Conservation (phyloP, 2,113 vertebrate genomes). For the Lepus europaeus region DNA sequence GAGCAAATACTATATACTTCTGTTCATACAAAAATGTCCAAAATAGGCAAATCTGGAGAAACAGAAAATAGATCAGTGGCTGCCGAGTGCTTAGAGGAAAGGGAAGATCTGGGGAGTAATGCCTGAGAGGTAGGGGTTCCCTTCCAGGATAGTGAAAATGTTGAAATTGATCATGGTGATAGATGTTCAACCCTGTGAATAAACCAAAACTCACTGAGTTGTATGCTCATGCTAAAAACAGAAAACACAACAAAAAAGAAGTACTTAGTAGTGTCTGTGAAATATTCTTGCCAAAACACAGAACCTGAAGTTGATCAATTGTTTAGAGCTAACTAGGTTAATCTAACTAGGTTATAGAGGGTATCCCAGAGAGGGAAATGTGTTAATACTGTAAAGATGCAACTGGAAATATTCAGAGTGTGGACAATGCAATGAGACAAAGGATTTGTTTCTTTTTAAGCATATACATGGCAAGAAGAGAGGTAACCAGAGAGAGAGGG, state of each 20-base stretch:
- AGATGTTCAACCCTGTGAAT: background rate
- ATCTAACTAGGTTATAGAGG: background rate
- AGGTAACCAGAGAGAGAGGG: too few relatives aligned
- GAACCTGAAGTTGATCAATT: background rate
- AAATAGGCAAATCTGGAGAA: background rate
- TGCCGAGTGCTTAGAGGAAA: background rate
- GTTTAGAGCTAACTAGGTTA: background rate
- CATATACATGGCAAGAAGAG: background rate
- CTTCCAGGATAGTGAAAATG: background rate
- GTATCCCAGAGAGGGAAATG: background rate
- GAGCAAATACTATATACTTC: background rate
- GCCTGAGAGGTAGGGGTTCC: background rate
- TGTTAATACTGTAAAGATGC: background rate
- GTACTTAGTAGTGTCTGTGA: background rate
- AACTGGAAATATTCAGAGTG: background rate
- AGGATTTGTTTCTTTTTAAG: background rate
- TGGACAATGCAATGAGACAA: conserved; percentile 5
- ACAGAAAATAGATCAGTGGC: background rate
- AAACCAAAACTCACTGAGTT: background rate
- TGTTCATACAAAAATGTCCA: background rate
- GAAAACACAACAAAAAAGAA: background rate
- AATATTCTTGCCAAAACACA: background rate
- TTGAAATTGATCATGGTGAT: conserved; percentile 1
- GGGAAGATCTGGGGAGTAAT: background rate
- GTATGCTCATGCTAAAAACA: background rate